phyloP scores from a whole-genome alignment of 2,888 invertebrate species.

The Leucophenga montana region DNA sequence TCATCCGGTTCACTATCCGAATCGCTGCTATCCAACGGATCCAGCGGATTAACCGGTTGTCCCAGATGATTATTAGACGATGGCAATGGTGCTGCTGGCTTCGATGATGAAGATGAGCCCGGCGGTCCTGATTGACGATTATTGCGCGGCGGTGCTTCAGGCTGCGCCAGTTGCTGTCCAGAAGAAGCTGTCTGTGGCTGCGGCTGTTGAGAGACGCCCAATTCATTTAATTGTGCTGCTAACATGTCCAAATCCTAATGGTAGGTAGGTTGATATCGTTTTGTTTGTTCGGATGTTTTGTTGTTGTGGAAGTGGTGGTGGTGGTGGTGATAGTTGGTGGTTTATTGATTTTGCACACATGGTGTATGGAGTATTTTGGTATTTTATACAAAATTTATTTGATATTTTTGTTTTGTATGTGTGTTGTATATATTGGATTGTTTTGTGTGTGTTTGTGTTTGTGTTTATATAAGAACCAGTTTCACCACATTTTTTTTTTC shows the following conservation, averaged over 20 bases:
- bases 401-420: conserved; percentile 46
- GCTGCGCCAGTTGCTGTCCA: conserved; percentile 74
- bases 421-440: conserved; percentile 41
- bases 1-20: conserved; percentile 89
- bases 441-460: conserved; percentile 51
- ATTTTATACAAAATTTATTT: conserved; percentile 7
- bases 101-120: conserved; percentile 53
- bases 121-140: conserved; percentile 72
- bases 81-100: conserved; percentile 70
- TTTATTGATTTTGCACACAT: conserved; percentile 36
- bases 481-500: conserved; percentile 32
- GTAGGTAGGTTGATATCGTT: conserved; percentile 52
- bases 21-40: conserved; percentile 82
- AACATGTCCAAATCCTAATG: conserved; percentile 94
- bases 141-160: conserved; percentile 82
- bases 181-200: conserved; percentile 67
- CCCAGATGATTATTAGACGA: conserved; percentile 72
- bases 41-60: conserved; percentile 76
- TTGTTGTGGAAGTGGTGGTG: conserved; percentile 26
- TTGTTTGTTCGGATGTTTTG: conserved; percentile 24
- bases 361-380: no score
- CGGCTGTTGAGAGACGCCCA: conserved; percentile 80
- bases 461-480: conserved; percentile 33
- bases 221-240: conserved; percentile 95
- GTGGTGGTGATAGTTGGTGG: no score